Base-by-base conservation (phyloP, 1,140 invertebrate species). In the Cardiocondyla obscurior region DNA sequence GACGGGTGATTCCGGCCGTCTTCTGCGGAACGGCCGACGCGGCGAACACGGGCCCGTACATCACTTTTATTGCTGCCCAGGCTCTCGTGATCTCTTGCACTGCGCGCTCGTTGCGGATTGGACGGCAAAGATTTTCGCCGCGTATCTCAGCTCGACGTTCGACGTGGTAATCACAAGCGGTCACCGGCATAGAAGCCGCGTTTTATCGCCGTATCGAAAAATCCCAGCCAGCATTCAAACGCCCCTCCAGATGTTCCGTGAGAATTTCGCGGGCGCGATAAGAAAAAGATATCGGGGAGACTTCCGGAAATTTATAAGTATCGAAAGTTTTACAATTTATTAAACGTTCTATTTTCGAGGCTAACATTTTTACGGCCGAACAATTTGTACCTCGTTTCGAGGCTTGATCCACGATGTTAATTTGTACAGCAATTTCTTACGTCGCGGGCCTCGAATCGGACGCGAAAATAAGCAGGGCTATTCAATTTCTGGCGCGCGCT, bases 21-120 rank as follows among this genome's bases (percentile, higher is more conserved):
- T 85, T 86, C 67, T 74, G 74, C 49, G 81, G 81, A 79, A 73
- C 81, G 67, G 72, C 73, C 83, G 83, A 77, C 67, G 55, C 53
- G 83, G 67, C 76, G 83, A 82, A 81, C 76, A 88, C 89, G 85
- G 83, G 85, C 85, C 83, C 90, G 88, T 92, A 91, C 84, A 92
- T 92, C 91, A 92, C 90, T 92, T 93, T 92, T 92, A 93, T 92
- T 90, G 88, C 90, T 88, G 89, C 49, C 62, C 67, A 72, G 81
- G 83, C 57, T 84, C 82, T 81, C 62, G 64, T 79, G 76, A 81
- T 84, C 77, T 65, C 64, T 81, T 67, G 74, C 62, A 67, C 82
- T 51, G 53, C 33, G 44, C 72, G 74, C 51, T 83, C 82, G 22
- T 53, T 81, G 64, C 74, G 74, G 42, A 83, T 83, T 83, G 82